Base-by-base conservation (phyloP, 2,113 vertebrate species). In the Rhagologus leucostigma region DNA sequence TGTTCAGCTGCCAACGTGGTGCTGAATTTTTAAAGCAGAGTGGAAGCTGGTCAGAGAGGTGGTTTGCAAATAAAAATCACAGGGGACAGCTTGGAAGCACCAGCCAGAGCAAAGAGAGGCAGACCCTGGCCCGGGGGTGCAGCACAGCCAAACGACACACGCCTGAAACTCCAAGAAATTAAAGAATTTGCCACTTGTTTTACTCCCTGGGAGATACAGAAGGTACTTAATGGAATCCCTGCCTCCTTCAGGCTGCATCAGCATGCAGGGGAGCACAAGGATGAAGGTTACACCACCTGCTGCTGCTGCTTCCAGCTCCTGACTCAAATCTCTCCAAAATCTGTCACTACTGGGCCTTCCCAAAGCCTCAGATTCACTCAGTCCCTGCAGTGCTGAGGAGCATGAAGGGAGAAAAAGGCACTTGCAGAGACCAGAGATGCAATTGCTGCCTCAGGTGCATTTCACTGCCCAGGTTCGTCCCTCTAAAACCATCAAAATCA, bases 131-230 rank as follows among this genome's bases (percentile, higher is more conserved):
- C 35, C 26, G 3, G 16, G 14, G 39, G 18, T 14, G 14, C 55
- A 50, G 44, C 3, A 4, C 49, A 30, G 23, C 13, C 23, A 10
- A 22, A 29, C 1, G 0, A 32, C 23, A n/a, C 11, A 4, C 10
- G 1, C 16, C 59, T 67, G 22, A 68, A 81, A 18, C n/a, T 15
- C 39, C n/a, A 63, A 73, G 46, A 81, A 90, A 68, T 30, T 3
- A 30, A 49, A 27, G 41, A 33, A 22, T 70, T 75, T 69, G 3
- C 5, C 22, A 6, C 33, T 55, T 33, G 5, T 23, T 73, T 9
- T 44, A 7, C 14, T 10, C 16, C 6, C 14, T 4, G 12, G 27
- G 53, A 37, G 26, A 7, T 24, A 19, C 5, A 44, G 55, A 35
- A 64, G 30, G 30, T 60, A 29, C 3, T 85, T 35, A 33, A 29